A percentile compares a stretch with the other conserved stretches of the same genome.
These are phyloP conservation scores for Mnemiopsis leidyi DNA, from an alignment of 37 sponge, comb jelly and placozoan species.

Conservation along the genomic window DNA sequence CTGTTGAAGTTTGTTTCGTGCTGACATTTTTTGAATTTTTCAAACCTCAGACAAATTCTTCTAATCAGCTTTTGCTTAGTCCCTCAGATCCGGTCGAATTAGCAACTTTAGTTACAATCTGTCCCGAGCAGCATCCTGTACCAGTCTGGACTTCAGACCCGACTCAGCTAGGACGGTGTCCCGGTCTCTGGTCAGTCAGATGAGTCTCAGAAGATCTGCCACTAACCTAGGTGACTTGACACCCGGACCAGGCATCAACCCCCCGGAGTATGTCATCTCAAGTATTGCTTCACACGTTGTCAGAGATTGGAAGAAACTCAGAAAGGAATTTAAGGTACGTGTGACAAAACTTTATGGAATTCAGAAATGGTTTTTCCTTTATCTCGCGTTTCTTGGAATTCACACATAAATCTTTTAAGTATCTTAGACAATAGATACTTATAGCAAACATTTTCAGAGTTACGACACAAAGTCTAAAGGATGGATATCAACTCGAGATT, in stretches of 20 bases:
- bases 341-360: neutral
- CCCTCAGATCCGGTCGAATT: slow-evolving; percentile 32
- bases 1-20: too few species aligned
- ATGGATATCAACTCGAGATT: slow-evolving; percentile 29
- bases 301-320: slow-evolving; percentile 43
- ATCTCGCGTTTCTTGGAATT: too few species aligned
- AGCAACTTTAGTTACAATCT: slow-evolving; percentile 49
- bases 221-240: slow-evolving; percentile 48
- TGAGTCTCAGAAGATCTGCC: slow-evolving; percentile 45
- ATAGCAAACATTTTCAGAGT: neutral
- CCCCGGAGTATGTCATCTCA: slow-evolving; percentile 26
- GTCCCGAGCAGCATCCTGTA: slow-evolving; percentile 62
- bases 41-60: neutral
- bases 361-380: too few species aligned
- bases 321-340: slow-evolving; percentile 41
- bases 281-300: slow-evolving; percentile 27
- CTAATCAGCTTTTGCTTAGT: neutral
- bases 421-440: neutral
- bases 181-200: slow-evolving; percentile 18
- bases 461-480: slow-evolving; percentile 48
- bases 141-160: slow-evolving; percentile 10
- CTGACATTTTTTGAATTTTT: too few species aligned
- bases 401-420: neutral
- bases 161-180: slow-evolving; percentile 39
- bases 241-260: slow-evolving; percentile 50